Conservation (phyloP, 2,113 vertebrate genomes). For the Apeltes quadracus region DNA sequence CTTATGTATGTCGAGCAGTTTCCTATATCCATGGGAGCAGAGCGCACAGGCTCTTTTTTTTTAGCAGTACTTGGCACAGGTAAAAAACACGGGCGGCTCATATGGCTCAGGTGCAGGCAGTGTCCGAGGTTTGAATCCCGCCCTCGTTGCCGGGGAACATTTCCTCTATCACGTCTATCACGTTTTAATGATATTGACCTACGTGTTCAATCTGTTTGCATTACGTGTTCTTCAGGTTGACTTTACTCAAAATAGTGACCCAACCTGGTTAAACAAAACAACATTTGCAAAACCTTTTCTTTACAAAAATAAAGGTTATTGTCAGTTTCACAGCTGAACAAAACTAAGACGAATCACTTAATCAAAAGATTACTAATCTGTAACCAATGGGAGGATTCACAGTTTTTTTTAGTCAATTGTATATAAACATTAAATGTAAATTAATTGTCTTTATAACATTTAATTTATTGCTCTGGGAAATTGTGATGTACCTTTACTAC, state of each 20-base stretch:
- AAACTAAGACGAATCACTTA: background rate
- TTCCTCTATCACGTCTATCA: background rate
- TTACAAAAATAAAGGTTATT: background rate
- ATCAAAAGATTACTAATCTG: background rate
- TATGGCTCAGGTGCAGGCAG: background rate
- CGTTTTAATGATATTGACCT: background rate
- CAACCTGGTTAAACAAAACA: background rate
- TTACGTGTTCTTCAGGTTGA: background rate
- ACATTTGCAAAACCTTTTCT: background rate
- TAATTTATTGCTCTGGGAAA: background rate
- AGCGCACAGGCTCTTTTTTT: background rate
- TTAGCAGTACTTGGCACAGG: background rate
- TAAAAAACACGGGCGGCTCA: slow-evolving; percentile 12
- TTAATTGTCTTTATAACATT: background rate
- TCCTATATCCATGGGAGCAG: background rate
- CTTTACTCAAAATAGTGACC: background rate
- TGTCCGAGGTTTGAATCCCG: background rate
- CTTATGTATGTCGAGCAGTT: too few species aligned
- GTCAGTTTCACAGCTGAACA: background rate
- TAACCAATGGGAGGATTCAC: background rate
- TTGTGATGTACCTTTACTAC: background rate
- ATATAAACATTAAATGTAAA: background rate
- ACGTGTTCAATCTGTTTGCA: slow-evolving; percentile 10
- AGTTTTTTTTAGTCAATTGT: background rate
- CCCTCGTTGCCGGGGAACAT: background rate